Base-by-base conservation (phyloP, 1,140 invertebrate genomes). In the Drosophila watanabei region DNA sequence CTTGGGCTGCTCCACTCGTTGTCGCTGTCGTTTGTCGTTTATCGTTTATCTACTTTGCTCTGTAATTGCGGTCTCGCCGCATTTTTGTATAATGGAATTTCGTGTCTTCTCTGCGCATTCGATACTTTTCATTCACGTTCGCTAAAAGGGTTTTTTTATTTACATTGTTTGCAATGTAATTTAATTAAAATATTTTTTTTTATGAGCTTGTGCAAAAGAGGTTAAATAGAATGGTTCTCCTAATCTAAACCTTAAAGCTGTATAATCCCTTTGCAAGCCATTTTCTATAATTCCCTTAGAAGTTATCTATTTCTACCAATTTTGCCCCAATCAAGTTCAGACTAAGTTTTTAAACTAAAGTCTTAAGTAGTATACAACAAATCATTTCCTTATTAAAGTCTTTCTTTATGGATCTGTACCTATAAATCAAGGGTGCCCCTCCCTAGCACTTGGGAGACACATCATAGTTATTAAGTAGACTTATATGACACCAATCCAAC, bases 1-100 rank as follows among this genome's bases (percentile, higher is more conserved):
- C 49, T 51, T 32, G 49, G 28, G 64, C 51, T 48, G 75, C 63
- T 75, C 57, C 54, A 65, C 52, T 79, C 63, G 37, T 45, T 72
- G 80, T 75, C 69, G 61, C 65, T 51, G 75, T 49, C 46, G 46
- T 69, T 80, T 79, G 45, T 79, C 56, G 76, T 76, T 81, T 79
- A 35, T 79, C 57, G 68, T 79, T 79, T 76, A 84, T 83, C 70
- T 54, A 62, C 52, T 46, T 62, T 69, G 56, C 69, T 60, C 62
- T 84, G 76, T 66, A 84, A 80, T 83, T 72, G 69, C 69, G 65
- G 65, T 72, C 66, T 72, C 65, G 65, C 30, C 69, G 69, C 66
- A 79, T 58, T 68, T 59, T 77, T 76, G 69, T 73, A 78, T 52
- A 79, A 82, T 79, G 62, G 60, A 60, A 41, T 56, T 64, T 43